Evolutionary conservation across 2,113 vertebrate species (phyloP).

Genomic region (Amphilophus citrinellus): DNA sequence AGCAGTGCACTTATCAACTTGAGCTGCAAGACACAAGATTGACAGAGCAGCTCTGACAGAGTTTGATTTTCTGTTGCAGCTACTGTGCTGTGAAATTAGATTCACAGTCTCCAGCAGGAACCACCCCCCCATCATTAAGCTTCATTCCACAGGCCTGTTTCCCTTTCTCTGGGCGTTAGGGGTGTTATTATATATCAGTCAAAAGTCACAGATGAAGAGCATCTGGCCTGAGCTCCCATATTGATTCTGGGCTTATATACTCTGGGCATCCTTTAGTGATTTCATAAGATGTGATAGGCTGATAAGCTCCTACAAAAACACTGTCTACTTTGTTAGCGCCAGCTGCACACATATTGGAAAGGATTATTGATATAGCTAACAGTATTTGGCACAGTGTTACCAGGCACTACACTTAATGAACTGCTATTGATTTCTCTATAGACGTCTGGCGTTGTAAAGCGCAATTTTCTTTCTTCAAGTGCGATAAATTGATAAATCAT

Average conservation of each 20-base stretch:
- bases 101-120: conserved; percentile 78
- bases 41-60: conserved; percentile 80
- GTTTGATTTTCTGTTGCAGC: conserved; percentile 81
- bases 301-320: conserved; percentile 82
- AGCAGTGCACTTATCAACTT: conserved; percentile 77
- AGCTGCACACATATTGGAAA: conserved; percentile 78
- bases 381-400: conserved; percentile 78
- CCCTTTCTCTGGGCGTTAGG: conserved; percentile 63
- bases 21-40: conserved; percentile 78
- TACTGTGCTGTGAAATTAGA: conserved; percentile 85
- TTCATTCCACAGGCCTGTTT: conserved; percentile 70
- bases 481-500: conserved; percentile 79
- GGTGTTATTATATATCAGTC: conserved; percentile 80
- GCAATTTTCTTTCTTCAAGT: conserved; percentile 75
- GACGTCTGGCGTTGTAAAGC: conserved; percentile 66
- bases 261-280: conserved; percentile 76
- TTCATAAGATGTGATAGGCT: conserved; percentile 81
- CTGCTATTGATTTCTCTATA: conserved; percentile 76
- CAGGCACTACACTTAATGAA: conserved; percentile 83
- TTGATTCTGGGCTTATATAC: conserved; percentile 80
- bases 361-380: conserved; percentile 83
- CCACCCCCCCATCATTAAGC: conserved; percentile 72
- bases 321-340: conserved; percentile 75
- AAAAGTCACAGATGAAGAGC: conserved; percentile 79
- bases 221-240: conserved; percentile 73